Base-by-base conservation (phyloP, 2,113 vertebrate species). In the Mesembrinibis cayennensis region DNA sequence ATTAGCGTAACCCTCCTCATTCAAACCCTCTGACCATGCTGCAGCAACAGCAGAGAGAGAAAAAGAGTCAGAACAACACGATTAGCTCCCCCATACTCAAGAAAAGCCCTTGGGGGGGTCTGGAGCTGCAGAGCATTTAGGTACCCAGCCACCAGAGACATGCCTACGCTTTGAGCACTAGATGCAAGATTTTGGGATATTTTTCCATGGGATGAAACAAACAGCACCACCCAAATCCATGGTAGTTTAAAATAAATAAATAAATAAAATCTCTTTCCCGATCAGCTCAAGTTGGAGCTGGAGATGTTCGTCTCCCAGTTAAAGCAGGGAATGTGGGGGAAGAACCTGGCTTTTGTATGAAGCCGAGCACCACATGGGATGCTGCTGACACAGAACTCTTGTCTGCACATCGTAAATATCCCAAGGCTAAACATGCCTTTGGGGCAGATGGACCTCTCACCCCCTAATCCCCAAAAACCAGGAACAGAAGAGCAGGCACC, bases 51-150 rank as follows among this genome's bases (percentile, higher is more conserved):
- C 2, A 1, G 40, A 29, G 32, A 65, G 17, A 44, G 30, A 34
- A 86, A 59, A 40, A 47, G 32, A 52, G 30, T 13, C 7, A 7
- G 36, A 65, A 36, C 3, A n/a, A 27, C 0, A 1, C 0, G 1
- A 44, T 17, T 34, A 63, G 2, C 8, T 79, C 23, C 47, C 13
- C 25, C 2, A 1, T 4, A 11, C 56, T 63, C 12, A 22, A 42
- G 9, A 7, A 86, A 59, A 63, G 11, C 22, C 27, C 32, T 36
- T 19, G 19, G 12, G 2, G 3, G 25, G 4, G 29, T 42, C 58
- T 44, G 44, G 32, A 69, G 21, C 32, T 67, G 29, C 65, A 56
- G 40, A 50, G 12, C 21, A 53, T 3, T 23, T 14, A 32, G 12
- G 34, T 13, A 44, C 11, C 5, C 14, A 21, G 40, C 47, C 72